Percentiles rank a stretch among this genome's conserved stretches.
Conservation (phyloP, 1,140 invertebrate species). For the Drosophila bocki region DNA sequence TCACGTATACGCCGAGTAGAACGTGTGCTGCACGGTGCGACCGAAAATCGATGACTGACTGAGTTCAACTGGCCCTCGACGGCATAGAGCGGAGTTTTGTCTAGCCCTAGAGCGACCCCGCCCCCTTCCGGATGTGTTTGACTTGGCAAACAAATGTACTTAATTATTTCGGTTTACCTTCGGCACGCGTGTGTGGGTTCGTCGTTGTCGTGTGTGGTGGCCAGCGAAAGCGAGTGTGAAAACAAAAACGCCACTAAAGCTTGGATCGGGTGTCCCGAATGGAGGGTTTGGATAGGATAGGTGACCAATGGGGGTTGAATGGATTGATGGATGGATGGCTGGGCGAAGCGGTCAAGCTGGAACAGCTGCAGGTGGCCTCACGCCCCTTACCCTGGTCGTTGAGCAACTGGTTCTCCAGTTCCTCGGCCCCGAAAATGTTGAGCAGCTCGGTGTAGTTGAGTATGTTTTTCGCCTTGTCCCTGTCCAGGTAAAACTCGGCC, state of each 20-base stretch:
- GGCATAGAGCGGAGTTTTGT: neutral
- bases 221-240: slow-evolving; percentile 50
- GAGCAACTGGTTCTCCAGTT: slow-evolving; percentile 88
- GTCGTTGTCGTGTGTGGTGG: slow-evolving; percentile 10
- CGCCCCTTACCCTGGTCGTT: slow-evolving; percentile 89
- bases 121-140: slow-evolving; percentile 48
- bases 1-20: slow-evolving; percentile 36
- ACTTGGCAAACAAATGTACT: slow-evolving; percentile 74
- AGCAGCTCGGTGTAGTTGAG: slow-evolving; percentile 90
- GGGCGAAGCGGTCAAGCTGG: slow-evolving; percentile 39
- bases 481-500: slow-evolving; percentile 91
- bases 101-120: neutral
- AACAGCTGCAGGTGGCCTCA: slow-evolving; percentile 34
- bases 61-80: slow-evolving; percentile 32
- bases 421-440: slow-evolving; percentile 89
- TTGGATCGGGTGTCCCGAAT: slow-evolving; percentile 6
- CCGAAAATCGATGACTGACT: slow-evolving; percentile 75
- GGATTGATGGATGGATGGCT: neutral
- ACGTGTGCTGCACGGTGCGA: slow-evolving; percentile 46
- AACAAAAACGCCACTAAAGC: slow-evolving; percentile 57
- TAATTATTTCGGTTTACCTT: slow-evolving; percentile 68
- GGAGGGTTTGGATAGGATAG: slow-evolving; percentile 4
- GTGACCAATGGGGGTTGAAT: slow-evolving; percentile 12
- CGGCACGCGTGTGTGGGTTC: slow-evolving; percentile 9
- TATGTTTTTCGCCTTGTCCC: slow-evolving; percentile 86